Evolutionary conservation across 2,113 vertebrate genomes (phyloP), one percentile per base, ranked within the genome.

Genomic region (Xenopus tropicalis): DNA sequence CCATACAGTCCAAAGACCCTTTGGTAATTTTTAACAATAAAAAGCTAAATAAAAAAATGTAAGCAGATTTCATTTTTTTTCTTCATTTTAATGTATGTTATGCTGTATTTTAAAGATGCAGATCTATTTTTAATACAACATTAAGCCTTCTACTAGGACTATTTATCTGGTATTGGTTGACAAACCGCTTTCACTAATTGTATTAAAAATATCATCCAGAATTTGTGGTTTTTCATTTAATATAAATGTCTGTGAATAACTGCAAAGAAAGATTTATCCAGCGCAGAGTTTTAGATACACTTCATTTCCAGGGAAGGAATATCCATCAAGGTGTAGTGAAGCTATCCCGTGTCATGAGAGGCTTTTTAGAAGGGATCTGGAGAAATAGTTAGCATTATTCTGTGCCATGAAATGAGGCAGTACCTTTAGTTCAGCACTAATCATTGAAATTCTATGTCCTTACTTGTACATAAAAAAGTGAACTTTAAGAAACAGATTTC

Each of bases 331-430:
- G 75, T 48, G 6, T 37, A 37, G 2, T 37, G 71, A 82, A 74
- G 54, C 72, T 67, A 51, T 67, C 69, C 81, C 78, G 63, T 79
- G 71, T 83, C 80, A 84, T 76, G 69, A 71, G 80, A 80, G 77
- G 54, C 73, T 69, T 68, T 69, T 81, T 77, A 81, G 78, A 80
- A 67, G 14, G 42, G 78, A 78, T 86, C 84, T 83, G 73, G 81
- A 83, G 79, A 84, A 84, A 65, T 46, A 78, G 81, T 84, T 86
- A 84, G 63, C 56, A 78, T 64, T 79, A 81, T 62, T 80, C 77
- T 78, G 9, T 79, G 52, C 58, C 59, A 70, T 61, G 72, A 78
- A 78, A 19, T 13, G 14, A 16, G 61, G 61, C 10, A 59, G 54
- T 62, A 74, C 81, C 25, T 7, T 61, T 61, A 81, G 46, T 77